Evolutionary conservation across 2,113 vertebrate species (phyloP).

Genomic region (Scophthalmus maximus): DNA sequence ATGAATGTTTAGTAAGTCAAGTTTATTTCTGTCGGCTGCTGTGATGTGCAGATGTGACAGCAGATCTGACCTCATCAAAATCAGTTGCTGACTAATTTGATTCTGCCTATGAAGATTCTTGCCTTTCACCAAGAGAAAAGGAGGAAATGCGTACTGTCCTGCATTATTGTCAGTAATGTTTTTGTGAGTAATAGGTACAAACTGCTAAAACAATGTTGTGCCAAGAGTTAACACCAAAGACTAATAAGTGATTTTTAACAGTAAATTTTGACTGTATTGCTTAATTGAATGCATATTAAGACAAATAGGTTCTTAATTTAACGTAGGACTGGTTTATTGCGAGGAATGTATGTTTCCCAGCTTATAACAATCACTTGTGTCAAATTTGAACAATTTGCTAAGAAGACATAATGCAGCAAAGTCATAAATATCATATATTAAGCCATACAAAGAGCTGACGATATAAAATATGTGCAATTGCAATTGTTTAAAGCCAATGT

Average conservation of each 20-base stretch:
- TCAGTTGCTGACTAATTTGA: constrained; percentile 32
- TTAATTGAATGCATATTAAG: constrained; percentile 51
- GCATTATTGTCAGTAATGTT: constrained; percentile 28
- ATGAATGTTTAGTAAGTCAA: constrained; percentile 50
- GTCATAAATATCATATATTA: constrained; percentile 51
- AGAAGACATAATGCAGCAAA: constrained; percentile 42
- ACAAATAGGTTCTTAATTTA: constrained; percentile 48
- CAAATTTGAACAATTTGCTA: constrained; percentile 56
- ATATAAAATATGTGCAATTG: constrained; percentile 68
- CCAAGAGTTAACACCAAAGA: constrained; percentile 80
- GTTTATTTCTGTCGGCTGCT: constrained; percentile 26
- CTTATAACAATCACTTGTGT: constrained; percentile 72
- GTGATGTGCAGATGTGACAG: constrained; percentile 18
- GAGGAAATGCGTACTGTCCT: constrained; percentile 11
- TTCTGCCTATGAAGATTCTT: constrained; percentile 28
- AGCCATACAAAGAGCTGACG: constrained; percentile 74
- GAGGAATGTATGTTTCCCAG: constrained; percentile 65
- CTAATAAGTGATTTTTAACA: constrained; percentile 41
- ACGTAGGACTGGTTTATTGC: constrained; percentile 43
- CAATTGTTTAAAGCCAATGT: constrained; percentile 63
- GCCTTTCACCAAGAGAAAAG: constrained; percentile 22
- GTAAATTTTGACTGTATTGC: constrained; percentile 45
- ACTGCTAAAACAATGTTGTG: constrained; percentile 58
- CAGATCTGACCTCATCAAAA: constrained; percentile 48
- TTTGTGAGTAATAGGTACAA: constrained; percentile 53